phyloP scores from a whole-genome alignment of 2,113 vertebrate species.

The Brachypodius melanocephalos region DNA sequence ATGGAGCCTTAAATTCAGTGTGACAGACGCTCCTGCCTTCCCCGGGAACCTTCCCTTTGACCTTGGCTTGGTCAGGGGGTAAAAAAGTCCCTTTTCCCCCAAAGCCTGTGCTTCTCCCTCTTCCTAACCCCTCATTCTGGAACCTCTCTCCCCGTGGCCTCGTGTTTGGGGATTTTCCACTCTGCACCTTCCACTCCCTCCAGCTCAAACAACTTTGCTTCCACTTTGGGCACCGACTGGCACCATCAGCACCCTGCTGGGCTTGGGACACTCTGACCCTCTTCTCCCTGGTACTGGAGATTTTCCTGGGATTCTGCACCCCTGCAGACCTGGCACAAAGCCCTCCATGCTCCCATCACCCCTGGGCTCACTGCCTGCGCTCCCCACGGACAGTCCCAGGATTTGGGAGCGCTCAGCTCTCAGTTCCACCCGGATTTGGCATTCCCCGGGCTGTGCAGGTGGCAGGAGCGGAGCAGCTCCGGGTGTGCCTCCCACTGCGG shows the following conservation, averaged over 20 bases:
- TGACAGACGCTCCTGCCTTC: neutral
- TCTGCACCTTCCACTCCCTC: neutral
- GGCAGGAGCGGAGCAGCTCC: neutral
- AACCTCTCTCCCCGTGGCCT: neutral
- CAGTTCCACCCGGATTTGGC: neutral
- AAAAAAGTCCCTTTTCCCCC: neutral
- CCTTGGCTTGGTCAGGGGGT: neutral
- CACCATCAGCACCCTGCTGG: accelerated
- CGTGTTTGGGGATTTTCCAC: neutral
- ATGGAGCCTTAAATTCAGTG: neutral
- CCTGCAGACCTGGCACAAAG: accelerated
- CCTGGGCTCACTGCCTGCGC: accelerated
- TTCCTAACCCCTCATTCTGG: neutral
- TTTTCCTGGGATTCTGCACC: neutral
- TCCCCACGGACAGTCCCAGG: accelerated
- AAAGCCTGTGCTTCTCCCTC: neutral
- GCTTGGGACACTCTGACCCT: accelerated
- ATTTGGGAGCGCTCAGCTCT: neutral
- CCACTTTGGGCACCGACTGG: neutral
- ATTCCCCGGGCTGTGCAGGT: neutral
- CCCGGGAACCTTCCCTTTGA: neutral
- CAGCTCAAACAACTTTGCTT: neutral
- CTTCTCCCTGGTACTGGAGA: neutral
- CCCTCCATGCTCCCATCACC: accelerated
- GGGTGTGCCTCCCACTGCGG: slow-evolving; percentile 5